These are phyloP conservation scores for Callorhinus ursinus DNA, from an alignment of 2,113 vertebrate genomes.

Conservation along the genomic window DNA sequence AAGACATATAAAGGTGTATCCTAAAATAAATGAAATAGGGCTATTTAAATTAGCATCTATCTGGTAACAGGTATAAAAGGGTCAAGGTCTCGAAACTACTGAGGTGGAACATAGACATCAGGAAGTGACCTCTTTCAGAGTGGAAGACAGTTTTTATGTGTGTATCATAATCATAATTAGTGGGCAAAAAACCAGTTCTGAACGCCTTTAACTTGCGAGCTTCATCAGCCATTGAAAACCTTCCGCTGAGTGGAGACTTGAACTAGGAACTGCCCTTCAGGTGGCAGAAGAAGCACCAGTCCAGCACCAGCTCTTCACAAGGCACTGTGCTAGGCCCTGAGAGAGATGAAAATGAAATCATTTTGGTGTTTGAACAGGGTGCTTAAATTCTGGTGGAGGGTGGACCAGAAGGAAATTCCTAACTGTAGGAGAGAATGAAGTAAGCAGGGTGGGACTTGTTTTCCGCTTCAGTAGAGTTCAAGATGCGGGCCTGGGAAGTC, in stretches of 20 bases:
- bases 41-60: slow-evolving; percentile 41
- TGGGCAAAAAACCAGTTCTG: not conserved
- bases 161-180: not conserved
- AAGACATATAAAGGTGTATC: not conserved
- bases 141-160: slow-evolving; percentile 10
- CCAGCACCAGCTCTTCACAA: too few species aligned
- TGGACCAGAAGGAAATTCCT: not conserved
- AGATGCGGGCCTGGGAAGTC: not conserved
- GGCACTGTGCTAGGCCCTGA: not conserved
- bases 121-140: slow-evolving; percentile 39
- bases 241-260: not conserved
- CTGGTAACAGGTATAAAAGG: not conserved
- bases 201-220: not conserved
- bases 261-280: not conserved
- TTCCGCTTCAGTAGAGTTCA: not conserved
- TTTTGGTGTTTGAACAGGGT: not conserved
- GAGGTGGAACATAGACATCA: not conserved
- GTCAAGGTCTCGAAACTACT: not conserved
- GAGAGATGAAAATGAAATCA: not conserved
- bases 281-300: fast-evolving
- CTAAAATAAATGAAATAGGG: not conserved
- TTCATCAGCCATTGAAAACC: not conserved
- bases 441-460: not conserved
- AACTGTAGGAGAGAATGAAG: not conserved
- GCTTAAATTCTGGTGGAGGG: not conserved